These are phyloP conservation scores for Rutpela maculata DNA, from an alignment of 2,888 invertebrate genomes.

Conservation along the genomic window DNA sequence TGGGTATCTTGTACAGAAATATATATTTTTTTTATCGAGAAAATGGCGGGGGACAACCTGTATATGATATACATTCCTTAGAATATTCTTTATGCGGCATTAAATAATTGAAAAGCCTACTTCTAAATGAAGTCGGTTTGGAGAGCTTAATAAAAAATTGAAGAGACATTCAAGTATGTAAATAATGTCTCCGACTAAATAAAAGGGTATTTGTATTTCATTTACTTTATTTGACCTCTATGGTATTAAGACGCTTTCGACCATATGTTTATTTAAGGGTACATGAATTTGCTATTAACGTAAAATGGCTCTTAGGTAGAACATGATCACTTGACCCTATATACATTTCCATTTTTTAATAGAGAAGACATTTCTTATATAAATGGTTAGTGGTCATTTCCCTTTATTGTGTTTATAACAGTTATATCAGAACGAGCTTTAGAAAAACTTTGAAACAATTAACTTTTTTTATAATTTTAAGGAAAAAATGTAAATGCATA, in stretches of 20 bases:
- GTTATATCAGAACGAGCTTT: too few relatives aligned
- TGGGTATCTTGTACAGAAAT: too few relatives aligned
- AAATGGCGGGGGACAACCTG: too few relatives aligned
- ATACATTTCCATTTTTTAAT: conserved; percentile 9
- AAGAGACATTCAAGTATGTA: conserved; percentile 25
- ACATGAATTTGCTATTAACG: conserved; percentile 63
- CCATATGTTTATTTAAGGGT: conserved; percentile 60
- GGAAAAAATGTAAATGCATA: too few relatives aligned
- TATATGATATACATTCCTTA: too few relatives aligned
- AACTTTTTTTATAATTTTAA: too few relatives aligned
- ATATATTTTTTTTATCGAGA: too few relatives aligned
- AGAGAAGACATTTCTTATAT: not conserved
- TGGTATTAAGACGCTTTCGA: conserved; percentile 62
- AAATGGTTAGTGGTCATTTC: not conserved
- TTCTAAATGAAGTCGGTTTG: not conserved
- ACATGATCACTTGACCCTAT: conserved; percentile 11
- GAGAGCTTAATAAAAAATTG: conserved; percentile 32
- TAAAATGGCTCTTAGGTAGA: conserved; percentile 18
- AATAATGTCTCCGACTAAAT: conserved; percentile 46
- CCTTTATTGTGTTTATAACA: too few relatives aligned
- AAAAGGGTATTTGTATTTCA: conserved; percentile 67
- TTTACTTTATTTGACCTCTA: conserved; percentile 66
- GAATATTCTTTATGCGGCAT: not conserved
- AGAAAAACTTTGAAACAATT: too few relatives aligned
- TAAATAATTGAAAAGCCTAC: not conserved